These are phyloP conservation scores for Tachuris rubrigastra DNA, from an alignment of 2,113 vertebrate species.

Conservation along the genomic window DNA sequence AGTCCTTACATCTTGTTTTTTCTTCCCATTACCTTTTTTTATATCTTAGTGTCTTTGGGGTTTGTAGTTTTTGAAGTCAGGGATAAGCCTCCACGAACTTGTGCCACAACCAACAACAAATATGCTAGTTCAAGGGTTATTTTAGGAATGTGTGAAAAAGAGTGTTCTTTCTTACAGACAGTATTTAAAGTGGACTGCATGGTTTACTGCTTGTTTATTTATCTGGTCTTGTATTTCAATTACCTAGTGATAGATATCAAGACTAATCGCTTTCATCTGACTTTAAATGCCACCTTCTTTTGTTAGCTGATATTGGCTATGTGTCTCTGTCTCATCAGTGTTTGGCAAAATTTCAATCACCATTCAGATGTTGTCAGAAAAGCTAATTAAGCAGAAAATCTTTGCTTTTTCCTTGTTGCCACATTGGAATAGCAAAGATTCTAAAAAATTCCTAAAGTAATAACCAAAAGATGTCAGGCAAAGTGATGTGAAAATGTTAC, in stretches of 20 bases:
- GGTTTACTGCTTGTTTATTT: neutral
- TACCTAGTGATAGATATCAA: neutral
- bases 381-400: conserved; percentile 17
- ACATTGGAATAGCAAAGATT: neutral
- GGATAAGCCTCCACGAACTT: neutral
- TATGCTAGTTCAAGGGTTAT: neutral
- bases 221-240: neutral
- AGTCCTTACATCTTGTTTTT: neutral
- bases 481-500: neutral
- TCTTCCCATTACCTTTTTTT: neutral
- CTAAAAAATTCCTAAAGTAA: neutral
- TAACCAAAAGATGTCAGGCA: neutral
- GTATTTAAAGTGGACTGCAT: neutral
- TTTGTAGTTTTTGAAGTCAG: neutral
- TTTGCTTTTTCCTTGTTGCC: neutral
- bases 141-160: neutral
- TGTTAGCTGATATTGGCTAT: neutral
- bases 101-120: neutral
- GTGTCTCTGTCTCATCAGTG: neutral
- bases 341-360: conserved; percentile 21
- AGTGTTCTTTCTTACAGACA: neutral
- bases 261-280: neutral
- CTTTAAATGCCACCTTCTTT: neutral
- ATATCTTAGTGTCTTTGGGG: neutral
- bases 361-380: neutral